A percentile compares a stretch with the other conserved stretches of the same genome.
phyloP scores from a whole-genome alignment of 2,888 invertebrate species.

The Xestia sexstrigata region DNA sequence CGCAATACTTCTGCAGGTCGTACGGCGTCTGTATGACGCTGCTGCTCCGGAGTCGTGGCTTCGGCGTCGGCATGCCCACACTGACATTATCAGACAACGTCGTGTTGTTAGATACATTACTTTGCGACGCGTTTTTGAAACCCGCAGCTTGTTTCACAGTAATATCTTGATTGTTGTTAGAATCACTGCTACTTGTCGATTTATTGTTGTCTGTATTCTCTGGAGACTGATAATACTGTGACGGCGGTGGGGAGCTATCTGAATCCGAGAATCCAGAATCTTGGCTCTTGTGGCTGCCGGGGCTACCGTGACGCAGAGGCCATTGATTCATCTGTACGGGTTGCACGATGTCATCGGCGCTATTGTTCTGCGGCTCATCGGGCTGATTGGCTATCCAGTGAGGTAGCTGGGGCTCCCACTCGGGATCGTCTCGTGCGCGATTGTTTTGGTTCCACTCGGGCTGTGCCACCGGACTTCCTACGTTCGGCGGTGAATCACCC shows the following conservation, averaged over 20 bases:
- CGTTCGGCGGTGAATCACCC: constrained; percentile 88
- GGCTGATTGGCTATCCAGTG: constrained; percentile 89
- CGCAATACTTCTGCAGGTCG: constrained; percentile 88
- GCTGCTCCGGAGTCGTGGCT: constrained; percentile 86
- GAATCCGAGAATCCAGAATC: constrained; percentile 96
- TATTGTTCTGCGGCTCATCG: constrained; percentile 83
- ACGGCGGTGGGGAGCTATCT: constrained; percentile 91
- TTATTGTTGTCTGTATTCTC: constrained; percentile 81
- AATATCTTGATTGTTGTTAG: constrained; percentile 87
- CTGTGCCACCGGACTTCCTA: constrained; percentile 85
- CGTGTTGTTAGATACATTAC: constrained; percentile 80
- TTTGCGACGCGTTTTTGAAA: constrained; percentile 81
- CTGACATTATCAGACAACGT: constrained; percentile 71
- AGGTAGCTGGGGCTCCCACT: constrained; percentile 89
- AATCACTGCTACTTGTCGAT: constrained; percentile 85
- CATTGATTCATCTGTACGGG: constrained; percentile 84
- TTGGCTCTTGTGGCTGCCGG: constrained; percentile 93
- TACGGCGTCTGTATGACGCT: constrained; percentile 89
- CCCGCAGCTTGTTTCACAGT: constrained; percentile 86
- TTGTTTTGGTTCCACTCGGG: constrained; percentile 81
- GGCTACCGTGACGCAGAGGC: constrained; percentile 89
- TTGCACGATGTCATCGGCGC: constrained; percentile 81
- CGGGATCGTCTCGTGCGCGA: constrained; percentile 78
- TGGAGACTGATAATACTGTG: constrained; percentile 84
- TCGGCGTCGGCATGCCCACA: constrained; percentile 80